These are phyloP conservation scores for Chloroceryle amazona DNA, from an alignment of 2,797 vertebrate species.

Conservation along the genomic window DNA sequence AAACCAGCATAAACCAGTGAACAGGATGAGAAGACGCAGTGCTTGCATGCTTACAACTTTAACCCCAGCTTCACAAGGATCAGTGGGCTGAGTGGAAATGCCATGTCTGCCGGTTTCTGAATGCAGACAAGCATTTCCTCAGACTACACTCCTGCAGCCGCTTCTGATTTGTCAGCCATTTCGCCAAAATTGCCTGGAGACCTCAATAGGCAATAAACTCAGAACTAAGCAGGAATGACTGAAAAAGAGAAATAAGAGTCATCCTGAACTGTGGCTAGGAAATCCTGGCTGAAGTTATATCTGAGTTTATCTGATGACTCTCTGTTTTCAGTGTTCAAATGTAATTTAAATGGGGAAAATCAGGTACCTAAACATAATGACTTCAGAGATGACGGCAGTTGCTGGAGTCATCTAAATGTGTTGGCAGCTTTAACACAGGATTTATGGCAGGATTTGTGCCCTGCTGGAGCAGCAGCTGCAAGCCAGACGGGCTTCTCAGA, in stretches of 20 bases:
- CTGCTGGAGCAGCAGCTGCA: constrained; percentile 75
- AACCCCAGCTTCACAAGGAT: not conserved
- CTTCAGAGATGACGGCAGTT: constrained; percentile 25
- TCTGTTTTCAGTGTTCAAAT: constrained; percentile 58
- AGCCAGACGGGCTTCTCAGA: constrained; percentile 68
- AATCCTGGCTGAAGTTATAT: constrained; percentile 45
- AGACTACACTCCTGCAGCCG: not conserved
- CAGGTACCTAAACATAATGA: constrained; percentile 63
- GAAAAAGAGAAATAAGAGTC: not conserved
- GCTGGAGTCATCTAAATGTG: constrained; percentile 58
- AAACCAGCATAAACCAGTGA: not conserved
- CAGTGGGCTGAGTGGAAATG: not conserved
- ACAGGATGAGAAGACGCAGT: not conserved
- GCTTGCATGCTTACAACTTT: accelerated
- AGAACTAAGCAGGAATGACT: not conserved
- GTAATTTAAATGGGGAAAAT: constrained; percentile 47
- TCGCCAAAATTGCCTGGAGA: not conserved
- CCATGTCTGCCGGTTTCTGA: not conserved
- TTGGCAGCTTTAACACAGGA: constrained; percentile 71
- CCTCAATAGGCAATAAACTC: not conserved
- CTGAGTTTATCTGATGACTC: constrained; percentile 37
- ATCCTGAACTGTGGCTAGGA: not conserved
- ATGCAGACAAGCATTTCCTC: not conserved
- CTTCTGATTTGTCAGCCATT: constrained; percentile 29
- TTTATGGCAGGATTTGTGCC: constrained; percentile 68